Base-by-base conservation (phyloP, 2,888 invertebrate genomes). In the Rutpela maculata region DNA sequence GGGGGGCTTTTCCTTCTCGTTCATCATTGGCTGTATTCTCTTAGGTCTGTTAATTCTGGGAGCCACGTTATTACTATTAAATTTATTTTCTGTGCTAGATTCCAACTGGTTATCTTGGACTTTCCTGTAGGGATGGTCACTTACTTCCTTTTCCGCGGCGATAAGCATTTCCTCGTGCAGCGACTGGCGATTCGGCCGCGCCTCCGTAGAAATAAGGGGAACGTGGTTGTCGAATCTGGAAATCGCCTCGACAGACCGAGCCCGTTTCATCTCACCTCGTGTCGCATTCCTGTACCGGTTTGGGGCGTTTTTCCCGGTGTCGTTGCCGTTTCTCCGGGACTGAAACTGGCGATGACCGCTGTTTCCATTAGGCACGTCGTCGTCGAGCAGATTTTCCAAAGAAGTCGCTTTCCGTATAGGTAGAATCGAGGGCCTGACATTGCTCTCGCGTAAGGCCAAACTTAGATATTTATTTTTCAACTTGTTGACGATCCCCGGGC, bases 401-500 rank as follows among this genome's bases (percentile, higher is more conserved):
- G 96, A 96, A 74, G 96, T 93, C 62, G 97, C 96, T 82, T 97
- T 93, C 26, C 97, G 92, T 86, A 96, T 91, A 71, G 90, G 90
- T 80, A 92, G 91, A 79, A 96, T 93, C 17, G 94, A 93, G 9
- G 94, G 93, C 5, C 95, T 92, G 75, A 90, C 90, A 82, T 89
- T 90, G 84, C 92, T 93, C 59, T 93, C 93, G n/a, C 96, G 92
- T 79, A 97, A 90, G 11, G 97, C 96, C 82, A 97, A 92, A 89
- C 95, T 96, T 80, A 97, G 92, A 89, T 97, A 97, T 87, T 96
- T 95, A 88, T 96, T 95, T 88, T 96, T 94, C 83, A 97, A 92
- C 85, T 95, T 95, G 87, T 95, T 96, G 56, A 97, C 97, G 87
- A 97, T 97, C 76, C 97, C 97, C 70, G 97, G 97, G 0, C 97